Evolutionary conservation across 2,797 vertebrate species (phyloP), one percentile per base, ranked within the genome.

Genomic region (Babyrousa celebensis): DNA sequence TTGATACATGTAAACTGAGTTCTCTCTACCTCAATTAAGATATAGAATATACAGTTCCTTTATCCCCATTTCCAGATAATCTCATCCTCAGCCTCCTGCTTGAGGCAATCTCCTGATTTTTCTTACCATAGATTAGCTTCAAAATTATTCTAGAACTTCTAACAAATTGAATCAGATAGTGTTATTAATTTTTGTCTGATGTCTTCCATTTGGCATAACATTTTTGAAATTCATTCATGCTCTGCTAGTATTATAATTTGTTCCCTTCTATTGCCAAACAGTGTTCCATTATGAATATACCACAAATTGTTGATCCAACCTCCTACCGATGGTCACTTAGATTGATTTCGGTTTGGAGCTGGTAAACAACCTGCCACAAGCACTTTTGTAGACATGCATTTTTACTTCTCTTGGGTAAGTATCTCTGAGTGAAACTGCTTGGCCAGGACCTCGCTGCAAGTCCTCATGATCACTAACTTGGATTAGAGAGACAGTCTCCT

Each of bases 401-500:
- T 78, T 96, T 65, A 56, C 43, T 86, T 87, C 18, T 92, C 23
- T 75, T 83, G 27, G 23, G n/a, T 79, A 86, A 92, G 84, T 80
- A 83, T n/a, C 40, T 83, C 63, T 36, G 3, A 43, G 20, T 75
- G 20, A 74, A 79, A 87, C 25, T 23, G 15, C 17, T 90, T 80
- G 48, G 10, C 5, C 29, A 80, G 63, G 6, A 79, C 23, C 62
- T 75, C 65, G 77, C 54, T 89, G 68, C 52, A 93, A 92, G 20
- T 83, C 58, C 70, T 89, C 11, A 29, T 75, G 23, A 48, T 85
- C 89, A 27, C 8, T 52, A 85, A 62, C 14, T 8, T 68, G 16
- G 43, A 84, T 17, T 32, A 95, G 27, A 89, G 85, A 74, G 89
- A 43, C 4, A n/a, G 27, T 67, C 29, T 58, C 20, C n/a, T 83